Evolutionary conservation across 1,140 invertebrate species (phyloP).

Genomic region (Euura lappo): DNA sequence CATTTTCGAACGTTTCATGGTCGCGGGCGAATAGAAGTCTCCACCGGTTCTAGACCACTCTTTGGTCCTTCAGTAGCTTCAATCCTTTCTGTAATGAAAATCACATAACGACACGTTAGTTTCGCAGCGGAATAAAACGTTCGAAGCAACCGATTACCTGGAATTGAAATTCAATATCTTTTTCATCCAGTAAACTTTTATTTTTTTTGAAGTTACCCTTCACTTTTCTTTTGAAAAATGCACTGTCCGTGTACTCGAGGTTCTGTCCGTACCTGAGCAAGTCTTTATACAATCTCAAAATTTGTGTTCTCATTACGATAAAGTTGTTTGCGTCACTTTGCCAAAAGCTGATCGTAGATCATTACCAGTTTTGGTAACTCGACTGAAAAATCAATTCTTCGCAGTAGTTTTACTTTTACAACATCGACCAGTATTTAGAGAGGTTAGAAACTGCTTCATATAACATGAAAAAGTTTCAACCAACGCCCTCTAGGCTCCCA

Average conservation of each 20-base stretch:
- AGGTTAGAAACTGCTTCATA: background rate
- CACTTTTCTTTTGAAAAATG: conserved; percentile 58
- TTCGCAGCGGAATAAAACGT: background rate
- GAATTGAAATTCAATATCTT: conserved; percentile 60
- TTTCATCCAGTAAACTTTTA: conserved; percentile 43
- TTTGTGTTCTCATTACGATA: conserved; percentile 23
- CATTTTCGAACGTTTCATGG: too few species aligned
- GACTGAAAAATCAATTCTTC: background rate
- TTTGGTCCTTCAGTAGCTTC: conserved; percentile 51
- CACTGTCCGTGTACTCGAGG: conserved; percentile 63
- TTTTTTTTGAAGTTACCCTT: conserved; percentile 58
- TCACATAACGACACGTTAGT: conserved; percentile 19
- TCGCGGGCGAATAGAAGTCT: too few species aligned
- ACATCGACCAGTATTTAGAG: background rate
- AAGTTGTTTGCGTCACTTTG: background rate
- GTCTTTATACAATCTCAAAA: conserved; percentile 62
- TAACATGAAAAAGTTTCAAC: too few species aligned
- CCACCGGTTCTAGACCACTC: conserved; percentile 50
- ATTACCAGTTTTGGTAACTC: background rate
- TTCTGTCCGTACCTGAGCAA: conserved; percentile 61
- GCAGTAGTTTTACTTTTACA: background rate
- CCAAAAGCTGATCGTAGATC: background rate
- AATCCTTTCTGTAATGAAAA: conserved; percentile 62
- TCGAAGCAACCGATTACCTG: conserved; percentile 50
- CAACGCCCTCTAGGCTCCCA: too few species aligned